Evolutionary conservation across 2,113 vertebrate species (phyloP).

Genomic region (Empidonax traillii): DNA sequence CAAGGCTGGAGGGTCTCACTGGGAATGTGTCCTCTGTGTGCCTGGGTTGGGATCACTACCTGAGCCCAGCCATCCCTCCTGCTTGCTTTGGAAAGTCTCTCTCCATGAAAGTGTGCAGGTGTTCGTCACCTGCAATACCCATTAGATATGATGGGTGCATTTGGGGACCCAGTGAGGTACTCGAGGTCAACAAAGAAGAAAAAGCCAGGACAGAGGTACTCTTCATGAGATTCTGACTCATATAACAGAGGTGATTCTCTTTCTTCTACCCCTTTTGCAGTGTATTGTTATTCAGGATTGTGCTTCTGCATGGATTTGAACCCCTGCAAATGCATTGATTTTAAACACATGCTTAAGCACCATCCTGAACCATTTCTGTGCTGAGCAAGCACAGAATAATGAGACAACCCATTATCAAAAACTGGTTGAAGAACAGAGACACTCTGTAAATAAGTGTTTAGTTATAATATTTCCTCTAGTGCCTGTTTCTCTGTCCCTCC

Average conservation of each 20-base stretch:
- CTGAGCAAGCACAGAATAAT: not conserved
- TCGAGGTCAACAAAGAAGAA: not conserved
- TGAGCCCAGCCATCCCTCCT: not conserved
- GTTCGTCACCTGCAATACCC: not conserved
- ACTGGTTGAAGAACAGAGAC: not conserved
- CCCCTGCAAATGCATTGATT: not conserved
- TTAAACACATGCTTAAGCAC: not conserved
- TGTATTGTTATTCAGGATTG: fast-evolving
- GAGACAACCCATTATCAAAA: fast-evolving
- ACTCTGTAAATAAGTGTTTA: not conserved
- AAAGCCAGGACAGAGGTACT: not conserved
- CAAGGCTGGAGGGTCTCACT: not conserved
- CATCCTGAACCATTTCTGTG: not conserved
- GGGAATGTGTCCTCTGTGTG: not conserved
- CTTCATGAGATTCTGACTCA: not conserved
- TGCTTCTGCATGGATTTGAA: not conserved
- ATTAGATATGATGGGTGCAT: not conserved
- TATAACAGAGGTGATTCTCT: not conserved
- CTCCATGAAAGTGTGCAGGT: fast-evolving
- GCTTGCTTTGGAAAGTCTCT: not conserved
- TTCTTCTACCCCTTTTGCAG: not conserved
- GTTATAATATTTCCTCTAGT: not conserved
- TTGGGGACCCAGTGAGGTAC: not conserved
- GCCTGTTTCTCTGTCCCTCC: not conserved
- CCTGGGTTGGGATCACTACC: not conserved